Conservation (phyloP, 1,140 invertebrate species). For the Eumeta japonica region DNA sequence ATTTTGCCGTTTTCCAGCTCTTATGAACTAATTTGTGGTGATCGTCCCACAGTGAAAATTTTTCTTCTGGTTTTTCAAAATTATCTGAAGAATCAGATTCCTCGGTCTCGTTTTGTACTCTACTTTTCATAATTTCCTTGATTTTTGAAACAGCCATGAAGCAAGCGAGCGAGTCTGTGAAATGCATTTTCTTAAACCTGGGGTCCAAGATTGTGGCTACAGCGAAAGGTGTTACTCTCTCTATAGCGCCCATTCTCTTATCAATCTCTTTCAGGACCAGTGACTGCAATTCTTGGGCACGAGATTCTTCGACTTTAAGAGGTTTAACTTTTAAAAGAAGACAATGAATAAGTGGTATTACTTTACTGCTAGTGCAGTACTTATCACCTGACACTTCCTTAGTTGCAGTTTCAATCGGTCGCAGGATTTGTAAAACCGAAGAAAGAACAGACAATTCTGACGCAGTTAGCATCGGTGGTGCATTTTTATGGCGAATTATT, state of each 20-base stretch:
- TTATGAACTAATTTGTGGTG: too few species aligned
- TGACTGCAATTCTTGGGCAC: conserved; percentile 15
- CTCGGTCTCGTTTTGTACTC: too few species aligned
- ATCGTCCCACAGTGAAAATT: too few species aligned
- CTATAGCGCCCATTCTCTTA: conserved; percentile 22
- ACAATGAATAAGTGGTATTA: conserved; percentile 39
- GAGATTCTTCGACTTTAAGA: conserved; percentile 12
- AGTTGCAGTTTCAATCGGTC: conserved; percentile 34
- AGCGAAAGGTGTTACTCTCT: conserved; percentile 11
- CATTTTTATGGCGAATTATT: conserved; percentile 21
- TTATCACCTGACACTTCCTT: conserved; percentile 41
- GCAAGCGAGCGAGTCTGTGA: conserved; percentile 5
- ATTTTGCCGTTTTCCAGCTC: conserved; percentile 15
- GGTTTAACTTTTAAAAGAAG: conserved; percentile 24
- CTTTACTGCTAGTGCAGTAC: conserved; percentile 39
- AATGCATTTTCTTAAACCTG: conserved; percentile 12
- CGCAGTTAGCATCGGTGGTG: conserved; percentile 28
- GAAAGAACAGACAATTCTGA: conserved; percentile 25
- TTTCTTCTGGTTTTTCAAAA: conserved; percentile 14
- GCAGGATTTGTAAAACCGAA: conserved; percentile 22
- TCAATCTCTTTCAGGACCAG: conserved; percentile 18
- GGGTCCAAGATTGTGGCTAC: conserved; percentile 10
- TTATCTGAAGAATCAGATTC: conserved; percentile 13
- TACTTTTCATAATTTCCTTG: conserved; percentile 8
- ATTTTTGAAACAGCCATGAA: conserved; percentile 6